These are phyloP conservation scores for Adelges cooleyi DNA, from an alignment of 1,140 invertebrate species.

Conservation along the genomic window DNA sequence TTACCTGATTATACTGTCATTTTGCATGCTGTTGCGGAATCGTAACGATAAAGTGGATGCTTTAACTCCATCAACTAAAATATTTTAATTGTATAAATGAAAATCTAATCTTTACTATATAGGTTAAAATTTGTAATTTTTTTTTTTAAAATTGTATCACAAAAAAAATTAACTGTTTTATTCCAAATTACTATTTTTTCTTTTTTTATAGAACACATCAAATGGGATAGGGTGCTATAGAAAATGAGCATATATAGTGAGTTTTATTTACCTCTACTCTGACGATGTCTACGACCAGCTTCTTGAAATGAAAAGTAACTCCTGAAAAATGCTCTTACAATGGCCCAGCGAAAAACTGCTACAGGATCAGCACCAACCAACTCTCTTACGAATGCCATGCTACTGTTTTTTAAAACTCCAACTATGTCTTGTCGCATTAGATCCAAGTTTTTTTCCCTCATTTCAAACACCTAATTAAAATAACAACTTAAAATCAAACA, in stretches of 20 bases:
- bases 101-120: too few relatives aligned
- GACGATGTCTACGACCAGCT: conserved; percentile 60
- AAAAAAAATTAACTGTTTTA: too few relatives aligned
- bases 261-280: conserved; percentile 45
- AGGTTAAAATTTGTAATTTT: too few relatives aligned
- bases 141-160: too few relatives aligned
- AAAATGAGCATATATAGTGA: too few relatives aligned
- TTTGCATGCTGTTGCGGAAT: conserved; percentile 53
- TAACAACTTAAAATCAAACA: conserved; percentile 11
- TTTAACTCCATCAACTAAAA: conserved; percentile 26
- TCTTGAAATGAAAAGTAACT: conserved; percentile 86
- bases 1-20: conserved; percentile 59
- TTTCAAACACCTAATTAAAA: conserved; percentile 59
- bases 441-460: conserved; percentile 93
- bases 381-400: conserved; percentile 82
- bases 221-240: too few relatives aligned
- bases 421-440: conserved; percentile 89
- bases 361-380: conserved; percentile 88
- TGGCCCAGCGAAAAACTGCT: conserved; percentile 89
- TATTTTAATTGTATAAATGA: too few relatives aligned
- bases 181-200: too few relatives aligned
- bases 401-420: conserved; percentile 84
- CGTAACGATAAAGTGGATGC: conserved; percentile 34
- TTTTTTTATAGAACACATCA: too few relatives aligned
- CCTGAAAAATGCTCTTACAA: conserved; percentile 78